Conservation (phyloP, 2,113 vertebrate species). For the Camelus dromedarius region DNA sequence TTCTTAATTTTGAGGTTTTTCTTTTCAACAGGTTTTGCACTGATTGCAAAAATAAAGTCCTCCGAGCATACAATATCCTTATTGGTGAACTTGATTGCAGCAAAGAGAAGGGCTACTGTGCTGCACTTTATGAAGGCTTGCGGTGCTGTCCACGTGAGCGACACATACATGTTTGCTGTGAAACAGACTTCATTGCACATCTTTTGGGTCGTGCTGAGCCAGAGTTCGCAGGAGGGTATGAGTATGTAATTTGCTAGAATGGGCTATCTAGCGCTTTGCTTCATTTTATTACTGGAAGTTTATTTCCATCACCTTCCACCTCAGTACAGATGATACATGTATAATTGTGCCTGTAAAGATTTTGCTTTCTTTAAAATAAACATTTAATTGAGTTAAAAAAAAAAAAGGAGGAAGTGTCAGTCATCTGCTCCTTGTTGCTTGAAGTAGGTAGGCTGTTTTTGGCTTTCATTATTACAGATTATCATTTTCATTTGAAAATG, state of each 20-base stretch:
- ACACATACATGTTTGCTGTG: slow-evolving; percentile 97
- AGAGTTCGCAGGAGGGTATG: slow-evolving; percentile 97
- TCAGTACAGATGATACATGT: neutral
- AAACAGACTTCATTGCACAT: slow-evolving; percentile 98
- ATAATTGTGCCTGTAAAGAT: neutral
- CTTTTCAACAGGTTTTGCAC: slow-evolving; percentile 93
- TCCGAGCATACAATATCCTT: slow-evolving; percentile 97
- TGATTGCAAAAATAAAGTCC: slow-evolving; percentile 98
- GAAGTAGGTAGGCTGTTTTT: slow-evolving; percentile 45
- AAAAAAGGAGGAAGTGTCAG: slow-evolving; percentile 38
- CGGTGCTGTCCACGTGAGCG: slow-evolving; percentile 97
- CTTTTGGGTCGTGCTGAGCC: slow-evolving; percentile 96
- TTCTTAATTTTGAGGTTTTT: slow-evolving; percentile 63
- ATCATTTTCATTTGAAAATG: slow-evolving; percentile 79
- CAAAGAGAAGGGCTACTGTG: slow-evolving; percentile 98
- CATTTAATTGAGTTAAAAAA: neutral
- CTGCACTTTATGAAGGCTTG: slow-evolving; percentile 96
- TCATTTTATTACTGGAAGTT: slow-evolving; percentile 84
- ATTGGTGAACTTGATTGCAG: slow-evolving; percentile 97
- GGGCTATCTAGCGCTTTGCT: slow-evolving; percentile 90
- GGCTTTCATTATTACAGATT: slow-evolving; percentile 65
- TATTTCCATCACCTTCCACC: slow-evolving; percentile 80
- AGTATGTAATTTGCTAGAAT: slow-evolving; percentile 95
- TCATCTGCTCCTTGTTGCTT: slow-evolving; percentile 71
- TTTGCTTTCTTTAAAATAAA: slow-evolving; percentile 22